Base-by-base conservation (phyloP, 2,113 vertebrate species). In the Phocoena sinus region DNA sequence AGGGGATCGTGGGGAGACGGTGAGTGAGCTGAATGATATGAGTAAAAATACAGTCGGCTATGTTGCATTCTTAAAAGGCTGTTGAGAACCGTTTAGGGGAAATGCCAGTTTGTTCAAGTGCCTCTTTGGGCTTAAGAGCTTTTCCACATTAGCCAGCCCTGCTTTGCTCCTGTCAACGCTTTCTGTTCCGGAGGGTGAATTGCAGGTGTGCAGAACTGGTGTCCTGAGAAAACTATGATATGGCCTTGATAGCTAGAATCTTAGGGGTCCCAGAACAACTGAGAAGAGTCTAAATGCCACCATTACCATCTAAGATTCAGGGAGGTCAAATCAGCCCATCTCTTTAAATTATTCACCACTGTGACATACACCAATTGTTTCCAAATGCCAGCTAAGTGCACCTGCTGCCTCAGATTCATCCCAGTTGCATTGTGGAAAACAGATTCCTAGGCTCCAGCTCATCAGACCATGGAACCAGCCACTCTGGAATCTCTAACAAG, bases 41-140 rank as follows among this genome's bases (percentile, higher is more conserved):
- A 81, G 90, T 92, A 86, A 81, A 96, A 96, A 33, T 68, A 60
- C 33, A 92, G 14, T 53, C 9, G 33, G 33, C 73, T 77, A 1
- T 71, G 56, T 31, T 77, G 47, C 62, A 77, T 90, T 92, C 96
- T 95, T 68, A 88, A 77, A 77, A 70, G 76, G 62, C 77, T 63
- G 23, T 26, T 56, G 83, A 91, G 60, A 79, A 56, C 20, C 1
- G 4, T 53, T 62, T 8, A 76, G 18, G 44, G 76, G 47, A 47
- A 85, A 56, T 36, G 80, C 87, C 76, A n/a, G 28, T 65, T 89
- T 68, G n/a, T 77, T 86, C 41, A 50, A 89, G 50, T 9, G 3
- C 77, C 13, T 70, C 74, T 79, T 68, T 2, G 4, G 41, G 58
- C 47, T 50, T n/a, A 90, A 77, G 23, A 88, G 8, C 17, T 28